Conservation (phyloP, 2,797 vertebrate species). For the Sorex maritimensis region DNA sequence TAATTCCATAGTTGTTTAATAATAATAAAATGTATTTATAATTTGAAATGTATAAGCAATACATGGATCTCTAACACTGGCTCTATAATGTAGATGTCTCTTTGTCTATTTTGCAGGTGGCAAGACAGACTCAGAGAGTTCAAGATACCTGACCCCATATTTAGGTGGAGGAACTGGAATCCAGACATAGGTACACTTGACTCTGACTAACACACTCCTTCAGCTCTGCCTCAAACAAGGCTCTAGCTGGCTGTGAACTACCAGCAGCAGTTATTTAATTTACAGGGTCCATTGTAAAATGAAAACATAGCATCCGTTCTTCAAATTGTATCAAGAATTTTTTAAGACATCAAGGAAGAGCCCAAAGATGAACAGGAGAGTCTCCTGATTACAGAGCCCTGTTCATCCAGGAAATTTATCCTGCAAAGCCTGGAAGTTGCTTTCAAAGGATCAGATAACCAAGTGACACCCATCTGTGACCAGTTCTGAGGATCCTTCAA, state of each 20-base stretch:
- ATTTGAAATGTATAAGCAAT: not conserved
- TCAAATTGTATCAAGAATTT: slow-evolving; percentile 11
- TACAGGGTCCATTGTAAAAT: not conserved
- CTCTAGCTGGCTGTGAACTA: not conserved
- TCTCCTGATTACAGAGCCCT: not conserved
- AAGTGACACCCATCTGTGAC: not conserved
- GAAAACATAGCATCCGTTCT: not conserved
- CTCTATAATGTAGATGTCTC: not conserved
- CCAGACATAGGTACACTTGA: not conserved
- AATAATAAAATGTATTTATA: not conserved
- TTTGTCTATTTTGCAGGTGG: slow-evolving; percentile 11
- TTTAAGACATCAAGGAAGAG: not conserved
- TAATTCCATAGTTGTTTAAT: not conserved
- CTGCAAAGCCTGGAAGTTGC: not conserved
- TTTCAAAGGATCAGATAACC: not conserved
- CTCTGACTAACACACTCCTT: not conserved
- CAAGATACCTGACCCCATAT: not conserved
- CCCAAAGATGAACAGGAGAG: not conserved
- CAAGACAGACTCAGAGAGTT: slow-evolving; percentile 3
- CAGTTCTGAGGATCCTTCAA: not conserved
- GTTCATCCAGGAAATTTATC: not conserved
- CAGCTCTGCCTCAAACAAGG: not conserved
- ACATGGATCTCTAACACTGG: not conserved
- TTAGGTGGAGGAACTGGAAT: not conserved
- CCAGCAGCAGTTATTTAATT: not conserved